These are phyloP conservation scores for Saiga tatarica DNA, from an alignment of 2,113 vertebrate species.

Conservation along the genomic window DNA sequence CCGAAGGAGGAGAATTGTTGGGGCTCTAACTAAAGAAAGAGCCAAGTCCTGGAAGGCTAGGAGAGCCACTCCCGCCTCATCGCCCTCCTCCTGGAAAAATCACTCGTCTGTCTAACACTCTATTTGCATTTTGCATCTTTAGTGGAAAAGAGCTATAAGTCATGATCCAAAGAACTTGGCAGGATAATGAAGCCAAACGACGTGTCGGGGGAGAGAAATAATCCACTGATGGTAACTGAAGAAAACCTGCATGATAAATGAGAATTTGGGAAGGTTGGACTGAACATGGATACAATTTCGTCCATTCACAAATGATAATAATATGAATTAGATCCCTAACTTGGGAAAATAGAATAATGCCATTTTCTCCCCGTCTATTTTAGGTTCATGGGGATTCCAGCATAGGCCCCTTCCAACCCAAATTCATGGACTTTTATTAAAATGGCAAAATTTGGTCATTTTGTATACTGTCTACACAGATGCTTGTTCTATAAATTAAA, in stretches of 20 bases:
- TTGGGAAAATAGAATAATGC: neutral
- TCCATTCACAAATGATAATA: neutral
- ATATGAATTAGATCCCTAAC: neutral
- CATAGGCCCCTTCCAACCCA: accelerated
- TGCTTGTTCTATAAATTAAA: constrained; percentile 51
- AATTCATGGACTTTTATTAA: neutral
- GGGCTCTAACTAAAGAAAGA: constrained; percentile 28
- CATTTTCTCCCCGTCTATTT: neutral
- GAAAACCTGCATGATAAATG: neutral
- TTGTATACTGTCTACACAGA: constrained; percentile 60
- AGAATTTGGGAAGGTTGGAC: neutral
- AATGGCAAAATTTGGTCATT: neutral
- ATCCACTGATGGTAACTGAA: neutral
- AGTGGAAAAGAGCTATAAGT: neutral
- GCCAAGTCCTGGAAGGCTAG: neutral
- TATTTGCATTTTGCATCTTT: constrained; percentile 48
- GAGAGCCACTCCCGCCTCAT: neutral
- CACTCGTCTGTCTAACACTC: neutral
- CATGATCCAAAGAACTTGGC: neutral
- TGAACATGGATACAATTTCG: neutral
- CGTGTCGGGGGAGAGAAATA: neutral
- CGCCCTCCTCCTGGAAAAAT: neutral
- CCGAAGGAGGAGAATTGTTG: accelerated
- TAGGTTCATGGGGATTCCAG: neutral
- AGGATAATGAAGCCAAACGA: constrained; percentile 5